Base-by-base conservation (phyloP, 2,888 invertebrate genomes). In the Orthonevra nobilis region DNA sequence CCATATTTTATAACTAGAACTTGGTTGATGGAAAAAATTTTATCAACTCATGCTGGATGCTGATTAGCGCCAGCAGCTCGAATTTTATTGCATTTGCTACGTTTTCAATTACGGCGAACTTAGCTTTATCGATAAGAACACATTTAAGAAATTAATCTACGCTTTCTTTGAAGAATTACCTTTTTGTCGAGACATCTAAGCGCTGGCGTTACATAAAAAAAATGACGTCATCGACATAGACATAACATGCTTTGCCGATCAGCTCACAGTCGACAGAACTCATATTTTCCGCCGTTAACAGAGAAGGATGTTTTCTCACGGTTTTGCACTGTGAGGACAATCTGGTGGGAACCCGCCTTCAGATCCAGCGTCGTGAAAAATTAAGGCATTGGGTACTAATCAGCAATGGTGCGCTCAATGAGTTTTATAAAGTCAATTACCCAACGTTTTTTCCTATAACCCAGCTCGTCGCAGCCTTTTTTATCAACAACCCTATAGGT, bases 51-150 rank as follows among this genome's bases (percentile, higher is more conserved):
- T 52, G 17, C 4, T 0, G 32, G 32, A 10, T 52, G 7, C 9
- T 15, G 7, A 32, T 17, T 3, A 58, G 14, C 26, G 28, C 6
- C n/a, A 36, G 38, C 1, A 68, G 12, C 2, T 56, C 48, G 26
- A 46, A 36, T 4, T 58, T 26, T 34, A 58, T 58, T 3, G 68
- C 46, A 14, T 58, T 68, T 14, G 38, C 48, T 3, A 68, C 58
- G 9, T 58, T 10, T 7, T 2, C 14, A 9, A 58, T 56, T 4
- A 48, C 28, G 4, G 6, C 26, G 3, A n/a, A n/a, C n/a, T n/a
- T n/a, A n/a, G n/a, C n/a, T n/a, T n/a, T n/a, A n/a, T n/a, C n/a
- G n/a, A n/a, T n/a, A n/a, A n/a, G n/a, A n/a, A n/a, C n/a, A n/a
- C n/a, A n/a, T n/a, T n/a, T n/a, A n/a, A n/a, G n/a, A n/a, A n/a